Percentiles rank a stretch among this genome's conserved stretches.
Conservation (phyloP, 2,797 vertebrate genomes). For the Ctenopoma multispine region DNA sequence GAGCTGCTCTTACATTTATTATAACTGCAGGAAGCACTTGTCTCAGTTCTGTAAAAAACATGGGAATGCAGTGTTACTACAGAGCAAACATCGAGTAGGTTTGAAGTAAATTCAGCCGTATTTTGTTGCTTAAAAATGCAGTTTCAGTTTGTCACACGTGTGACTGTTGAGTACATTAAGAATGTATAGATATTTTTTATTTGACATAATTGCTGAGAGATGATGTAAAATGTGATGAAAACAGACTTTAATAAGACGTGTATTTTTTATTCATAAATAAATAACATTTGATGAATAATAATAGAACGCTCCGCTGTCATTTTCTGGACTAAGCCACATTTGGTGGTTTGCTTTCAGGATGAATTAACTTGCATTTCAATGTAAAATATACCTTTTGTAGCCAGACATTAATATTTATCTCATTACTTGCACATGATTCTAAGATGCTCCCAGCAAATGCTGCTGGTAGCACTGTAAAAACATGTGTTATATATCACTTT, state of each 20-base stretch:
- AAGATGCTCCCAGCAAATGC: too few species aligned
- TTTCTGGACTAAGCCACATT: not conserved
- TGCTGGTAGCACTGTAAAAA: too few species aligned
- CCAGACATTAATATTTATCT: too few species aligned
- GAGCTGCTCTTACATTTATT: not conserved
- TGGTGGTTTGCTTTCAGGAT: too few species aligned
- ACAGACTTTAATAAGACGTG: constrained; percentile 29
- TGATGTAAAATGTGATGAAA: constrained; percentile 49
- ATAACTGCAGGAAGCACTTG: not conserved
- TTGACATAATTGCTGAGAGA: constrained; percentile 41
- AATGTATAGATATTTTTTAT: constrained; percentile 17
- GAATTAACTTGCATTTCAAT: too few species aligned
- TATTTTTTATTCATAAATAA: constrained; percentile 72
- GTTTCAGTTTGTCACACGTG: too few species aligned
- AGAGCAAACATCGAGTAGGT: not conserved
- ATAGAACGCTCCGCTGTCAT: not conserved
- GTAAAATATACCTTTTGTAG: too few species aligned
- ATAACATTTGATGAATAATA: constrained; percentile 26
- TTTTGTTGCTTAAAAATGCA: not conserved
- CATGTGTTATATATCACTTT: too few species aligned
- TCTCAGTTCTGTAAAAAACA: not conserved
- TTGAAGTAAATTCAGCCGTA: not conserved
- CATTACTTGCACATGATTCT: too few species aligned
- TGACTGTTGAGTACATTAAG: too few species aligned
- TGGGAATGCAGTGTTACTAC: constrained; percentile 27